Conservation (phyloP, 2,113 vertebrate species). For the Anser brachyrhynchus region DNA sequence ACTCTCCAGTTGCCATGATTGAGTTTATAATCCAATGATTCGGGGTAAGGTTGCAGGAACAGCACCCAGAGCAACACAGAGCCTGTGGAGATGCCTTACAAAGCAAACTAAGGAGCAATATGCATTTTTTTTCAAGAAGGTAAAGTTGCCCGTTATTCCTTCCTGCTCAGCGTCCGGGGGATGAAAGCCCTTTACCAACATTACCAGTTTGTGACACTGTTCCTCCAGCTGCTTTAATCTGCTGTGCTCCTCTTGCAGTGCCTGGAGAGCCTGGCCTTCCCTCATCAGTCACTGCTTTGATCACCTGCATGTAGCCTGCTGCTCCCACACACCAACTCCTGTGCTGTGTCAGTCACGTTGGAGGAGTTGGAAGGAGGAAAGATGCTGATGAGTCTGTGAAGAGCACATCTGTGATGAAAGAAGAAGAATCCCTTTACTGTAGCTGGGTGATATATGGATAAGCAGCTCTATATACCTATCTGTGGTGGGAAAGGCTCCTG, state of each 20-base stretch:
- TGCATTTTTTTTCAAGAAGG: not conserved
- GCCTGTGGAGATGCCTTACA: not conserved
- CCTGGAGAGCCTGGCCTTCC: not conserved
- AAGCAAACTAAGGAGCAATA: not conserved
- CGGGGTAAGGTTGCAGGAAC: not conserved
- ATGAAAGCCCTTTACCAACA: not conserved
- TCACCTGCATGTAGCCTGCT: not conserved
- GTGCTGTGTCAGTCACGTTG: not conserved
- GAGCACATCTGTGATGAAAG: not conserved
- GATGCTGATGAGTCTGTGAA: not conserved
- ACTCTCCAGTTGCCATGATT: not conserved
- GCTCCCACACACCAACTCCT: not conserved
- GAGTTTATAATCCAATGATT: not conserved
- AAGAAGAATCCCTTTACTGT: not conserved
- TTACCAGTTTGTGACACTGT: not conserved
- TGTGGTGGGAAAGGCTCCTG: not conserved
- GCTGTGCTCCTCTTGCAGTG: rapidly evolving
- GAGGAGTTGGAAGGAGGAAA: not conserved
- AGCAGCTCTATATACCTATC: not conserved
- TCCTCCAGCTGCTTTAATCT: not conserved
- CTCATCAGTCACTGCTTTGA: not conserved
- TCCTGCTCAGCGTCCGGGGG: not conserved
- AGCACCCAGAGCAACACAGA: not conserved
- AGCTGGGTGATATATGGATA: not conserved
- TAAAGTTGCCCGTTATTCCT: not conserved